Evolutionary conservation across 2,888 invertebrate species (phyloP).

Genomic region (Leptinotarsa peninsularis): DNA sequence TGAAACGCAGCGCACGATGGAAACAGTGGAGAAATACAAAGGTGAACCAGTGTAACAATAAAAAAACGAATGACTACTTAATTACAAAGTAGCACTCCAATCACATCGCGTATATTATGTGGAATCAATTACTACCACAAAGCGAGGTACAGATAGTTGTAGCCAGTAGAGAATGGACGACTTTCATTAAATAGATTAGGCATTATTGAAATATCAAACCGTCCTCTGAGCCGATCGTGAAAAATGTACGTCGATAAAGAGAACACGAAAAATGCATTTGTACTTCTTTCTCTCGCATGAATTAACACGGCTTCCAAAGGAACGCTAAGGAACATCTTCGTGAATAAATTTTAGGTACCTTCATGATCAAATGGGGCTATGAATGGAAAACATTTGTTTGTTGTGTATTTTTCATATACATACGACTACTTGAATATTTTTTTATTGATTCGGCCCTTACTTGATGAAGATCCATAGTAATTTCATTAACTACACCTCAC

Average conservation of each 20-base stretch:
- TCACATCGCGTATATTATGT: constrained; percentile 31
- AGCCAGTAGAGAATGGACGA: constrained; percentile 43
- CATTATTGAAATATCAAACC: constrained; percentile 50
- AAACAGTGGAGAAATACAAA: constrained; percentile 13
- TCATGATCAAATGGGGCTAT: not conserved
- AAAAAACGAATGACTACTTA: constrained; percentile 6
- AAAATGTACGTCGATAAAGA: constrained; percentile 44
- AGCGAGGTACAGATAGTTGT: constrained; percentile 31
- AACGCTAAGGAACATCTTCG: not conserved
- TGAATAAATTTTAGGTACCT: not conserved
- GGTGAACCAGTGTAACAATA: constrained; percentile 13
- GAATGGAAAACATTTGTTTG: not conserved
- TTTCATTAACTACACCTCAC: too few relatives aligned
- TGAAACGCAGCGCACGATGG: not conserved
- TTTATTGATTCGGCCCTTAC: too few relatives aligned
- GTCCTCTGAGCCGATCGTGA: constrained; percentile 42
- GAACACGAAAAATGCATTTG: constrained; percentile 58
- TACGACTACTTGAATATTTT: too few relatives aligned
- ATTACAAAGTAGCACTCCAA: constrained; percentile 27
- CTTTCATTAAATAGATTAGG: constrained; percentile 48
- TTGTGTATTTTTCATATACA: constrained; percentile 39
- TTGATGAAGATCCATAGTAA: too few relatives aligned
- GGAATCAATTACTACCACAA: constrained; percentile 38
- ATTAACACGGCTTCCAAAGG: constrained; percentile 41
- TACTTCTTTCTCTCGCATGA: constrained; percentile 57